Base-by-base conservation (phyloP, 1,140 invertebrate genomes). In the Heliconius congener region DNA sequence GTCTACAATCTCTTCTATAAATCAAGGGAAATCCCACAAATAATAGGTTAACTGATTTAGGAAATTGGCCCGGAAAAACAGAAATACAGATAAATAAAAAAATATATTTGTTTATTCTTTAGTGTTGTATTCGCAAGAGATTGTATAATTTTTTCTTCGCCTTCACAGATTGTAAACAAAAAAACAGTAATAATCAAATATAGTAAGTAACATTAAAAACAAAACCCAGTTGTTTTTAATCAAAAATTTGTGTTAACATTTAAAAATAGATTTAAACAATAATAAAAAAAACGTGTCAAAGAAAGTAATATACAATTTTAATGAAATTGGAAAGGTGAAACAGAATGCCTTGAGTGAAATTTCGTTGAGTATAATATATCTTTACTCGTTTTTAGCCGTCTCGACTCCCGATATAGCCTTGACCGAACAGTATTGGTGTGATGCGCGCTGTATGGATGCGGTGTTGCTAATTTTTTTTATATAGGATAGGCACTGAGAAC, bases 271-370 rank as follows among this genome's bases (percentile, higher is more conserved):
- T 46, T 46, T 46, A 46, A 0, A 57, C 23, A 23, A n/a, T 60
- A 23, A 60, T 23, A 27, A 60, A 66, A 27, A 66, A 66, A 66
- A 66, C 13, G 39, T 74, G 39, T 18, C 46, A 76, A 74, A 77
- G 73, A 78, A 77, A 81, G 73, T 39, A 73, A 73, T 37, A 73
- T 18, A 23, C n/a, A 37, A 2, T n/a, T 18, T n/a, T n/a, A 71
- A 73, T 57, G 42, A 42, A 77, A 76, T 80, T 80, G 71, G 79
- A 80, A 80, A 80, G 79, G 74, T 50, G 55, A 50, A 37, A 2
- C 55, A 76, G 50, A 39, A 72, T 57, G 76, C 75, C 76, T 66
- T 75, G 76, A 81, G 80, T 78, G 77, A 81, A 78, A 81, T 74
- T 55, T 73, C 60, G 27, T 30, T 66, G 60, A 66, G 27, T n/a